A percentile compares a stretch with the other conserved stretches of the same genome.
phyloP scores from a whole-genome alignment of 2,888 invertebrate genomes.

The Agrilus mali region DNA sequence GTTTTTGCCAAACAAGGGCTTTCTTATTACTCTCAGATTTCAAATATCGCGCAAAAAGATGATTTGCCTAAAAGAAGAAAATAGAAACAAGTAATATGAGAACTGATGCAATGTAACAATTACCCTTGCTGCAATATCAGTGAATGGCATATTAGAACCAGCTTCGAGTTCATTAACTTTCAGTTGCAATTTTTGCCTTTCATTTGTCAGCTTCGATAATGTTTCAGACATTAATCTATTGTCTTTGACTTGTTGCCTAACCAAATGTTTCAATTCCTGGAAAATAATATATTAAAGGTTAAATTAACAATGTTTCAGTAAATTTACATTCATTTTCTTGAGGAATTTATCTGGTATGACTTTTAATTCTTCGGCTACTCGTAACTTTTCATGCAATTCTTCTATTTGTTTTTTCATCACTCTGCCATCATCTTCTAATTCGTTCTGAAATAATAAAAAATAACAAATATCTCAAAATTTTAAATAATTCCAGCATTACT shows the following conservation, averaged over 20 bases:
- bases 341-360: slow-evolving; percentile 27
- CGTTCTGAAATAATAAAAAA: slow-evolving; percentile 27
- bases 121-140: slow-evolving; percentile 27
- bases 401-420: slow-evolving; percentile 35
- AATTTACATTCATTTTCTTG: slow-evolving; percentile 29
- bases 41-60: slow-evolving; percentile 55
- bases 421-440: slow-evolving; percentile 36
- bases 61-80: slow-evolving; percentile 32
- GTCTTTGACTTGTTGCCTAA: slow-evolving; percentile 38
- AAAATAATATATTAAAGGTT: slow-evolving; percentile 8
- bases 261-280: slow-evolving; percentile 37
- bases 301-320: slow-evolving; percentile 5
- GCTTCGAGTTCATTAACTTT: slow-evolving; percentile 35
- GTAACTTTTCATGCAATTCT: slow-evolving; percentile 31
- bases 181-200: slow-evolving; percentile 36
- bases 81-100: not conserved
- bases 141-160: slow-evolving; percentile 20
- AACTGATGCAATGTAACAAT: slow-evolving; percentile 3
- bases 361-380: slow-evolving; percentile 26
- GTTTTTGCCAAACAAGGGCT: slow-evolving; percentile 82
- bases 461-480: not conserved
- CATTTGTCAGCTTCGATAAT: slow-evolving; percentile 31
- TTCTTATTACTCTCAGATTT: slow-evolving; percentile 77
- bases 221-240: slow-evolving; percentile 38
- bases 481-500: slow-evolving; percentile 15